Conservation (phyloP, 2,797 vertebrate genomes). For the Bucorvus abyssinicus region DNA sequence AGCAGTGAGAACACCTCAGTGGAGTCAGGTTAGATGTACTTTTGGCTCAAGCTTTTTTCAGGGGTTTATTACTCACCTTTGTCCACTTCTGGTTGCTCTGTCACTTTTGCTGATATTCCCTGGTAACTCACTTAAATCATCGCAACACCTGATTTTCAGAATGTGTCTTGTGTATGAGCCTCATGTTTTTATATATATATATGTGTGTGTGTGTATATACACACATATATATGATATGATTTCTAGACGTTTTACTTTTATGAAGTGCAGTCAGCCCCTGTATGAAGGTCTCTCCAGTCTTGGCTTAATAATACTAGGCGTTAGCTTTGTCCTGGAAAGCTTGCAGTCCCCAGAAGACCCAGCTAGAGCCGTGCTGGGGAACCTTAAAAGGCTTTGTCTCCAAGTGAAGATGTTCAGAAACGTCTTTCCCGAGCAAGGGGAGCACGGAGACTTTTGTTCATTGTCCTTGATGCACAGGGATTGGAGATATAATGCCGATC, state of each 20-base stretch:
- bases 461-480: not conserved
- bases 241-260: not conserved
- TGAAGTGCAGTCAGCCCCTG: not conserved
- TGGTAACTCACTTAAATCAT: constrained; percentile 30
- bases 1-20: constrained; percentile 66
- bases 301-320: not conserved
- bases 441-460: not conserved
- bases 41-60: constrained; percentile 56
- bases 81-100: constrained; percentile 35
- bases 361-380: not conserved
- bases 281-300: not conserved
- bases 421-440: accelerated
- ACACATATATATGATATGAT: not conserved
- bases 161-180: constrained; percentile 6
- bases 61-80: constrained; percentile 72
- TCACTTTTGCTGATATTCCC: constrained; percentile 17
- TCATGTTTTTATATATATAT: not conserved
- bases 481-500: not conserved
- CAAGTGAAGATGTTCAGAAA: not conserved
- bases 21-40: constrained; percentile 62
- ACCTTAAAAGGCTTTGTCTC: not conserved
- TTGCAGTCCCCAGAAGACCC: not conserved
- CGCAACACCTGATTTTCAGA: constrained; percentile 4
- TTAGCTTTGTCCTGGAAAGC: not conserved
- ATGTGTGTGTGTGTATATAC: not conserved